Evolutionary conservation across 2,113 vertebrate genomes (phyloP), one percentile per base, ranked within the genome.

Genomic region (Solea senegalensis): DNA sequence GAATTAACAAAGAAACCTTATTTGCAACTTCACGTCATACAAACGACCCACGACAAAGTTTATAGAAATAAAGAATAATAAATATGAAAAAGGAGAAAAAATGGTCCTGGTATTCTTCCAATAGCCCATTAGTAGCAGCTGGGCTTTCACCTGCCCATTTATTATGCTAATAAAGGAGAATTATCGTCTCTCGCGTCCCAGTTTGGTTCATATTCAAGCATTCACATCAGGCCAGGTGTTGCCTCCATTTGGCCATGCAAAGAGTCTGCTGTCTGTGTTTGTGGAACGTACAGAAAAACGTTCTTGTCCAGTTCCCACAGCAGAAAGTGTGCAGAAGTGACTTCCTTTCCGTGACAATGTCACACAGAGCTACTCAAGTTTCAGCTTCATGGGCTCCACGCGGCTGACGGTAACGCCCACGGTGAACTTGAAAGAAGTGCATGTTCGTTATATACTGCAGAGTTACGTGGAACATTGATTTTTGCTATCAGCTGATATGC

Each of bases 21-120:
- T 92, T 92, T 91, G 74, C 83, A 91, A 86, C 69, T 85, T 88
- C 88, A 92, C 89, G 86, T 89, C 85, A 91, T 89, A 91, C 78
- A 90, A 91, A 92, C 76, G 67, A 88, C 84, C 83, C 82, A 88
- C 82, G 76, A 92, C 82, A 91, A 69, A 13, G 5, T 71, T 86
- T 91, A 86, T 72, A 41, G 70, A 89, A 92, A 91, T 75, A 78
- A 87, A 89, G 48, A 90, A 91, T 88, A 90, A 91, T 88, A 88
- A 90, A 90, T 86, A 89, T 68, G 61, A 82, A 89, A 92, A 83
- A 89, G 92, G 86, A 81, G 80, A 89, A 70, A 88, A 78, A 67
- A 78, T 52, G 58, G 77, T 83, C 80, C 69, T 82, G 74, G 84
- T 82, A 70, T 78, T 73, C 86, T 75, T 90, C 86, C 91, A 87